A percentile compares a stretch with the other conserved stretches of the same genome.
These are phyloP conservation scores for Lasioglossum marginatum DNA, from an alignment of 2,888 invertebrate genomes.

Conservation along the genomic window DNA sequence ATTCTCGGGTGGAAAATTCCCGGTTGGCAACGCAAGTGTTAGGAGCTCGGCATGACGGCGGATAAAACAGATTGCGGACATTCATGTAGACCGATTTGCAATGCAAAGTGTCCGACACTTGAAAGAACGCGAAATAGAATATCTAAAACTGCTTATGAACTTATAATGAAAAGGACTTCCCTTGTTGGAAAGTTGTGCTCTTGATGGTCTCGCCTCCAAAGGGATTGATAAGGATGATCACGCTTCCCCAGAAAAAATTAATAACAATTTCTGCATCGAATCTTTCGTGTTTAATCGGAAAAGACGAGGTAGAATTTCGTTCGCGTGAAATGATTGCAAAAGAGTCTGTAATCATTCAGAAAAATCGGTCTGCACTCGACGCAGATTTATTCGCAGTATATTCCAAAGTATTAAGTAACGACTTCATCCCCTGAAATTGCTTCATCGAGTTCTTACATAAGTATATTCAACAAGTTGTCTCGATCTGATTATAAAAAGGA, in stretches of 20 bases:
- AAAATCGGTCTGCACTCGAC: background rate
- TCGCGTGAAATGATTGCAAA: background rate
- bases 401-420: background rate
- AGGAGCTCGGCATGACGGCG: background rate
- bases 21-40: background rate
- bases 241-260: background rate
- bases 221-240: background rate
- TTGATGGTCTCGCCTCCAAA: background rate
- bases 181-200: no score
- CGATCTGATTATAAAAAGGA: background rate
- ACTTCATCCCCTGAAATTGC: background rate
- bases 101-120: background rate
- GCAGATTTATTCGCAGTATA: background rate
- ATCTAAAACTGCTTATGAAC: background rate
- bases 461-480: slow-evolving; percentile 10
- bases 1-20: background rate
- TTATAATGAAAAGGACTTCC: background rate
- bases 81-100: background rate
- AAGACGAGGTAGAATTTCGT: background rate
- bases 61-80: slow-evolving; percentile 1
- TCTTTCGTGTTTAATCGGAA: background rate
- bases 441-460: background rate
- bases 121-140: background rate
- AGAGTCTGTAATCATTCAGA: background rate
- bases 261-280: background rate